A percentile compares a stretch with the other conserved stretches of the same genome.
Evolutionary conservation across 1,140 invertebrate genomes (phyloP).

Genomic region (Monochamus saltuarius): DNA sequence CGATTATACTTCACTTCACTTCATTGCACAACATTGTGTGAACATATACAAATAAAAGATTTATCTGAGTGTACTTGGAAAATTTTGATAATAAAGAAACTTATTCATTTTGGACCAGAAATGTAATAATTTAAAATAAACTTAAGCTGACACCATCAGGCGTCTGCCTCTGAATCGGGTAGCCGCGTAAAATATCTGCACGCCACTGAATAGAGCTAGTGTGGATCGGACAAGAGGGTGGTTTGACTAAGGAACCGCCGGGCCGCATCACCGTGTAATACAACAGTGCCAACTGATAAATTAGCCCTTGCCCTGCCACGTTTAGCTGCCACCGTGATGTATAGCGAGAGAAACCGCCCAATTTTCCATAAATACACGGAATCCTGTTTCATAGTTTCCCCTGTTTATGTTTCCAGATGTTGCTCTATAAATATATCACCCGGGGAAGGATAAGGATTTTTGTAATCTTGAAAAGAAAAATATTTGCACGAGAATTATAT

Average conservation of each 20-base stretch:
- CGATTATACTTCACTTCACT: too few species aligned
- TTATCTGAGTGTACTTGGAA: too few species aligned
- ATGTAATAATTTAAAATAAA: too few species aligned
- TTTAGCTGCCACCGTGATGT: slow-evolving; percentile 10
- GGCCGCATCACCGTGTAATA: not conserved
- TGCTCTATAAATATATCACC: slow-evolving; percentile 7
- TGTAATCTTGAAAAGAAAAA: not conserved
- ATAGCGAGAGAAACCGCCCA: slow-evolving; percentile 7
- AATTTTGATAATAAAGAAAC: too few species aligned
- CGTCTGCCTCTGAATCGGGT: not conserved
- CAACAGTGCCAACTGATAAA: slow-evolving; percentile 5
- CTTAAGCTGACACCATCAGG: too few species aligned
- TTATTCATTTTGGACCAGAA: too few species aligned
- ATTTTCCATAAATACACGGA: slow-evolving; percentile 10
- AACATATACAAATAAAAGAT: too few species aligned
- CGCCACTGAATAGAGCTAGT: not conserved
- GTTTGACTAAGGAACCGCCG: not conserved
- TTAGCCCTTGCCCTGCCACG: slow-evolving; percentile 9
- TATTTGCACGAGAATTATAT: too few species aligned
- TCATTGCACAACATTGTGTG: too few species aligned
- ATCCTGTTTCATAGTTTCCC: slow-evolving; percentile 6
- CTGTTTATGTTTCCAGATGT: slow-evolving; percentile 7
- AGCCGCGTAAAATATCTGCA: not conserved
- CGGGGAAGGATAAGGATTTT: not conserved
- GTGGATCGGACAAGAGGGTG: not conserved